Base-by-base conservation (phyloP, 2,113 vertebrate genomes). In the Melanerpes aurifrons region DNA sequence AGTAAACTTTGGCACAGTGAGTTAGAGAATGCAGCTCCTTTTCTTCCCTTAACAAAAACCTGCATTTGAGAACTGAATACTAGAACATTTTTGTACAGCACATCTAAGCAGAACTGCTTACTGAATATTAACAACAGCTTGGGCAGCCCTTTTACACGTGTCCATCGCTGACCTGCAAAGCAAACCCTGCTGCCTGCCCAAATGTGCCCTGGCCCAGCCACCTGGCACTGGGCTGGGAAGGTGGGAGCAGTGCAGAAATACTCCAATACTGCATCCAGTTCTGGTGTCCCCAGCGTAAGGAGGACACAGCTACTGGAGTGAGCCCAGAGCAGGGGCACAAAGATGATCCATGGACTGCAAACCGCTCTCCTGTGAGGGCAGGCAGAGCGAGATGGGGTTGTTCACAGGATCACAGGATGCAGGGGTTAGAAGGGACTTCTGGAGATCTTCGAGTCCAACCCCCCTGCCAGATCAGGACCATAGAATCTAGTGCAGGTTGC, bases 1-100 rank as follows among this genome's bases (percentile, higher is more conserved):
- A 76, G 81, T 82, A 85, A 94, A 94, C 82, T 91, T 28, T 45
- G 69, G 72, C 82, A 87, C 7, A 62, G 22, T 56, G 26, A 75
- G 71, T 24, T 56, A 18, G 37, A 91, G 75, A 81, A 75, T 1
- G 29, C 35, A 20, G 63, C 7, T 90, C 59, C 66, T 67, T 66
- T 90, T 67, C 75, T 87, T 68, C 40, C 61, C 50, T 87, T 48
- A 17, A 57, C 58, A 73, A 31, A 90, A 64, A 47, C 43, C 35
- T 59, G 67, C 47, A 15, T 31, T 14, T 7, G 35, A 68, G 20
- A 40, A 48, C 92, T 73, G 9, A 0, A 67, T 15, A 47, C 61
- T 20, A 62, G 14, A 58, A 53, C 24, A 26, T 22, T 67, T 32
- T 32, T 4, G 43, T 25, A 48, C 31, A 61, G 61, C 63, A 71